Base-by-base conservation (phyloP, 92 coral and sea anemone genomes). In the Phenganax stokvisi region DNA sequence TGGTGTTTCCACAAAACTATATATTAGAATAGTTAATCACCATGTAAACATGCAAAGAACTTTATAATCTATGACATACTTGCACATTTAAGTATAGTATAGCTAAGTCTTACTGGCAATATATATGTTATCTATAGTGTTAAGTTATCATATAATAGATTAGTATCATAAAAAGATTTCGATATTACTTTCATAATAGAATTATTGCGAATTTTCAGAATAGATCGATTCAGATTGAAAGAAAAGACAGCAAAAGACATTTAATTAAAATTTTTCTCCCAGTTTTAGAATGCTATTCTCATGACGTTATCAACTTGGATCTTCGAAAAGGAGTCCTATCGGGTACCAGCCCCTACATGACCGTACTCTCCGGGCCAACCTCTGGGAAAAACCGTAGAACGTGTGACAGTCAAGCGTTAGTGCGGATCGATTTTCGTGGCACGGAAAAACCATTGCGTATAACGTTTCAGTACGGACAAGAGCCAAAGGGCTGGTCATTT, bases 401-500 rank as follows among this genome's bases (percentile, higher is more conserved):
- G 8, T 96, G 99, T 44, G 93, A 94, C 15, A 85, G 91, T 9
- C 97, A 87, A 74, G 92, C 96, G 12, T 61, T 92, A 17, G 82
- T 90, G n/a, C 86, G 89, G 8, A 51, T 96, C 16, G 90, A 96
- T 71, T 90, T 96, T 83, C 88, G 90, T 65, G 98, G 97, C 8
- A 91, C 96, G 11, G 89, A 85, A 61, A 96, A 87, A 37, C 90
- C 85, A 83, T 92, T 87, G 27, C 88, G 84, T 72, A 87, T 96
- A 59, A 92, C 90, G 77, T 86, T 96, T 10, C 82, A 58, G 56
- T 96, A 92, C 58, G 97, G 92, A 29, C 81, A 82, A 20, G 89
- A 96, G 47, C 99, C 99, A 10, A 82, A 57, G 58, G 83, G 88
- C 11, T 92, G 99, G 97, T 86, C 97, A 0, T 81, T 93, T 29